phyloP scores from a whole-genome alignment of 2,113 vertebrate species.

The Hystrix cristata region DNA sequence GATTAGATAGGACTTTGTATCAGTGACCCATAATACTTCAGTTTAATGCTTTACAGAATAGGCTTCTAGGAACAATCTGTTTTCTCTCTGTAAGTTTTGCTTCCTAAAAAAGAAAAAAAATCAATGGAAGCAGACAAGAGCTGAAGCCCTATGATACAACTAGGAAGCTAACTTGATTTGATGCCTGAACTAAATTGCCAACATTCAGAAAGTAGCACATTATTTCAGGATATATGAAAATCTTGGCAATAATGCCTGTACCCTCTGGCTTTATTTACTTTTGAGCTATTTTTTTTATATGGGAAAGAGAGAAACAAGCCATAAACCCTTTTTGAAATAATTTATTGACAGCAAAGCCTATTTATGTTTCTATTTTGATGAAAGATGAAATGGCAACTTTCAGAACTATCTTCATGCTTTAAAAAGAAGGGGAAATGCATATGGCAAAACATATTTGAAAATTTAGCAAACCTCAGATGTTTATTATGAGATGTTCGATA shows the following conservation, averaged over 20 bases:
- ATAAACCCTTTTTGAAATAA: slow-evolving; percentile 34
- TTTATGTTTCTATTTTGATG: slow-evolving; percentile 64
- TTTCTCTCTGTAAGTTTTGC: slow-evolving; percentile 14
- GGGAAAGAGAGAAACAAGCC: neutral
- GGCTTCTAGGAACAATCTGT: neutral
- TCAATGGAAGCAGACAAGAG: neutral
- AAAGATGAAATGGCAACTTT: slow-evolving; percentile 68
- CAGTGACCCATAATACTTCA: neutral
- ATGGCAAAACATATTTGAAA: slow-evolving; percentile 42
- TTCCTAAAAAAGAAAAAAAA: neutral
- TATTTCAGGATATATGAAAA: slow-evolving; percentile 13
- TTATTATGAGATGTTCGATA: slow-evolving; percentile 63
- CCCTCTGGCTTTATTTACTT: slow-evolving; percentile 39
- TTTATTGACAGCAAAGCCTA: slow-evolving; percentile 56
- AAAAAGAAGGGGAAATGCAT: slow-evolving; percentile 54
- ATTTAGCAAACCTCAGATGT: slow-evolving; percentile 47
- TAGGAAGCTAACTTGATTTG: neutral
- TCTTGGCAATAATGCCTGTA: neutral
- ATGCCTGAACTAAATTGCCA: neutral
- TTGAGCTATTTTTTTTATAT: slow-evolving; percentile 11
- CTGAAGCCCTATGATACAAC: neutral
- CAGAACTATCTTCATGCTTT: slow-evolving; percentile 25
- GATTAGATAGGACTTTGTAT: neutral
- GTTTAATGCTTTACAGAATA: neutral
- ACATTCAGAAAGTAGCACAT: neutral